Base-by-base conservation (phyloP, 2,888 invertebrate species). In the Dione juno region DNA sequence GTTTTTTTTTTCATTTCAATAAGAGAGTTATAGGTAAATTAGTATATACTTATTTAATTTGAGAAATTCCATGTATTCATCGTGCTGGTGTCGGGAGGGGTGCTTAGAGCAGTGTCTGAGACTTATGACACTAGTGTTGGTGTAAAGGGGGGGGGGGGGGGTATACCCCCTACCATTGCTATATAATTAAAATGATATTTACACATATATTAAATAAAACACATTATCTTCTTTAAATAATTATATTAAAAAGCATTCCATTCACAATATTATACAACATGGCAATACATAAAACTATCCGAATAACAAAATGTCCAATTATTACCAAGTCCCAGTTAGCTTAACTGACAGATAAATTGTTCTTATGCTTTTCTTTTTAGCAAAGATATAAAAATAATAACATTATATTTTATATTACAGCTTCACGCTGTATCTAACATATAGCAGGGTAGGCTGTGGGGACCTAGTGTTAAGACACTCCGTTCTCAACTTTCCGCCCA, bases 191-290 rank as follows among this genome's bases (percentile, higher is more conserved):
- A n/a, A n/a, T n/a, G n/a, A n/a, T n/a, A n/a, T n/a, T n/a, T n/a
- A n/a, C n/a, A n/a, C n/a, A n/a, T n/a, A n/a, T n/a, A n/a, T n/a
- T 50, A 13, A 19, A 50, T 16, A 9, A 21, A 50, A 11, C 10
- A 21, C 16, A 16, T 50, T 5, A 19, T 1, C 11, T 21, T 11
- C 11, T 5, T 50, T 50, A 50, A 28, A 50, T 50, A 11, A 19
- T 50, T 50, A 57, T 57, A 57, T 37, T 57, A 11, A 37, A 40
- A 35, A 61, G 13, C 21, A 58, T 10, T 53, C 28, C n/a, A 28
- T 28, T 61, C 6, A 41, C 14, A 28, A 7, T 61, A n/a, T n/a
- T n/a, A 45, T 16, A 61, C 45, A 45, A 45, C 35, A 45, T 61
- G 45, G 45, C 61, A 61, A 45, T 28, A 45, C 45, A n/a, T 28